These are phyloP conservation scores for Aporophyla nigra DNA, from an alignment of 2,888 invertebrate species.

Conservation along the genomic window DNA sequence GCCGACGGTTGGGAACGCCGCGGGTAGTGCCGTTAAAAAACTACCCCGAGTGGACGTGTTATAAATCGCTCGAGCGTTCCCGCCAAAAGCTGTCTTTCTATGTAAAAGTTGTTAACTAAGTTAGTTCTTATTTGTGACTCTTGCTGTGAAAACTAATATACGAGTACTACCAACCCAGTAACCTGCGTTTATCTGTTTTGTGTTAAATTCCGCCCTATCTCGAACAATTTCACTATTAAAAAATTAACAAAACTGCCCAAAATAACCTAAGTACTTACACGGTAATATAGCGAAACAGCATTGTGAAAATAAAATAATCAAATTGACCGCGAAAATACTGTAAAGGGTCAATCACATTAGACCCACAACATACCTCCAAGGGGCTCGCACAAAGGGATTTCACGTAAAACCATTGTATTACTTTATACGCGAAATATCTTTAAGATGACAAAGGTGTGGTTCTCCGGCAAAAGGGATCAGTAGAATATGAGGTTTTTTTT, in stretches of 20 bases:
- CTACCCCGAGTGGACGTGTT: no score
- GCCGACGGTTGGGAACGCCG: no score
- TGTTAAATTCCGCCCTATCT: no score
- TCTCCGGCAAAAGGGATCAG: constrained; percentile 10
- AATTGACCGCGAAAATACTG: constrained; percentile 47
- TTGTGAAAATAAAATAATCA: constrained; percentile 51
- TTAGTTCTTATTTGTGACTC: no score
- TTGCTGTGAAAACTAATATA: no score
- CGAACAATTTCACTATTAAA: neutral
- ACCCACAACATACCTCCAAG: constrained; percentile 34
- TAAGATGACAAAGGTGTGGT: constrained; percentile 39
- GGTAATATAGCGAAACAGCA: constrained; percentile 20
- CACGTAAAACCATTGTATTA: constrained; percentile 51
- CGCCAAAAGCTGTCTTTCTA: no score
- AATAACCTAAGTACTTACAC: constrained; percentile 3
- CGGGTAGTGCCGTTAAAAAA: no score
- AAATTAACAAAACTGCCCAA: neutral
- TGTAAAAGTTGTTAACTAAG: no score
- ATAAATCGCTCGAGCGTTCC: no score
- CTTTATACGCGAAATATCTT: constrained; percentile 44
- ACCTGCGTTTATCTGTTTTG: no score
- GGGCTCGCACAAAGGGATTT: constrained; percentile 42
- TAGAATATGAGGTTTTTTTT: constrained; percentile 27
- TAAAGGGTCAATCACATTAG: constrained; percentile 60
- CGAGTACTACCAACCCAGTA: no score